These are phyloP conservation scores for Sebastes diaconus DNA, from an alignment of 2,797 vertebrate genomes.

Conservation along the genomic window DNA sequence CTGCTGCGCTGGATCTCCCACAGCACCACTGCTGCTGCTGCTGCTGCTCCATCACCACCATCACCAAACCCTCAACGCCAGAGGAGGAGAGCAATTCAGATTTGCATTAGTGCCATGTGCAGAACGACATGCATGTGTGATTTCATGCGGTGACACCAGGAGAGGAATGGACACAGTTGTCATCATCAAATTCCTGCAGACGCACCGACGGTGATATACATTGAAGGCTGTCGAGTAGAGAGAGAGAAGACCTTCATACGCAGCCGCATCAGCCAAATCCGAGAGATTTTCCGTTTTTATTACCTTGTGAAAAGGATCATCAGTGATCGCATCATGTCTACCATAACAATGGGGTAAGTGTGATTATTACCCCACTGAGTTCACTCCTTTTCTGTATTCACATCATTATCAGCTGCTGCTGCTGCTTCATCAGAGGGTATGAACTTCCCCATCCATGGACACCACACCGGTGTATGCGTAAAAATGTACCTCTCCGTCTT, in stretches of 20 bases:
- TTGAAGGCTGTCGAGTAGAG: constrained; percentile 64
- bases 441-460: constrained; percentile 60
- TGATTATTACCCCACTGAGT: constrained; percentile 44
- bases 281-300: constrained; percentile 40
- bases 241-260: constrained; percentile 65
- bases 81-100: constrained; percentile 29
- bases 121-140: constrained; percentile 66
- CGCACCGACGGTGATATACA: constrained; percentile 63
- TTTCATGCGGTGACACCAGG: constrained; percentile 67
- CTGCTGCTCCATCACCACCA: constrained; percentile 2
- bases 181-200: constrained; percentile 76
- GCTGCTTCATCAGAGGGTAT: constrained; percentile 34
- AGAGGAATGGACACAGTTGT: constrained; percentile 71
- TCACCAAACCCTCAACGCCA: constrained; percentile 41
- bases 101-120: constrained; percentile 65
- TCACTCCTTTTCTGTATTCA: constrained; percentile 34
- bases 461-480: constrained; percentile 40
- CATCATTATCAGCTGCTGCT: constrained; percentile 11
- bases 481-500: constrained; percentile 14
- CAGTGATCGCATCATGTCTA: constrained; percentile 53
- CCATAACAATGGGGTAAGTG: constrained; percentile 82
- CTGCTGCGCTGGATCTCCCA: constrained; percentile 48
- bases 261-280: constrained; percentile 56
- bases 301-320: constrained; percentile 35
- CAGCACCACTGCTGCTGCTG: constrained; percentile 20